These are phyloP conservation scores for Callaeas wilsoni DNA, from an alignment of 2,113 vertebrate genomes.

Conservation along the genomic window DNA sequence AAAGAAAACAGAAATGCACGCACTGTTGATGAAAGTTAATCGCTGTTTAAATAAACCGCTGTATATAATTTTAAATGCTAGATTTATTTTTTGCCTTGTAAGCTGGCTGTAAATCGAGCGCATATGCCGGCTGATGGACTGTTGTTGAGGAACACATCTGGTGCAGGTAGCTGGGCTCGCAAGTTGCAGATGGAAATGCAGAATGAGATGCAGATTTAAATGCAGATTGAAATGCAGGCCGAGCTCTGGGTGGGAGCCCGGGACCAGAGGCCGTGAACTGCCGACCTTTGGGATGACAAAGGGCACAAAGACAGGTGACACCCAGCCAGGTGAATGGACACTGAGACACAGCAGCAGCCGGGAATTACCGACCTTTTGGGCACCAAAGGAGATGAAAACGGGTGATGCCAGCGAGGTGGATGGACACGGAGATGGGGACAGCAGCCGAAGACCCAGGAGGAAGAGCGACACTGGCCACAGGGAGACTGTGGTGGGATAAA, in stretches of 20 bases:
- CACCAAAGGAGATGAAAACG: neutral
- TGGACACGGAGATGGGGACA: neutral
- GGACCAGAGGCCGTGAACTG: neutral
- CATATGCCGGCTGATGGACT: neutral
- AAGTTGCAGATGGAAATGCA: neutral
- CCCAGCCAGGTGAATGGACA: neutral
- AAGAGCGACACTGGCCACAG: rapidly evolving
- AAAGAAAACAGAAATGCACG: constrained; percentile 22
- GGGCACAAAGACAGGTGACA: neutral
- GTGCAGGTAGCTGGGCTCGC: neutral
- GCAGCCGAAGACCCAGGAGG: rapidly evolving
- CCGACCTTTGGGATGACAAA: neutral
- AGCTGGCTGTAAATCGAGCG: neutral
- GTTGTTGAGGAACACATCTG: neutral
- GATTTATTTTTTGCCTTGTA: neutral
- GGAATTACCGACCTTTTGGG: neutral
- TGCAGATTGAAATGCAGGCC: neutral
- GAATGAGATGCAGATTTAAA: neutral
- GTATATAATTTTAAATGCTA: neutral
- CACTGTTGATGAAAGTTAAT: constrained; percentile 20
- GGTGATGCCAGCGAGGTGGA: neutral
- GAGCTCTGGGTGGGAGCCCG: neutral
- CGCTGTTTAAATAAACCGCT: constrained; percentile 19
- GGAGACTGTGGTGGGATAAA: neutral
- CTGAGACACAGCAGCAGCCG: neutral